Base-by-base conservation (phyloP, 2,113 vertebrate species). In the Microtus montanus region DNA sequence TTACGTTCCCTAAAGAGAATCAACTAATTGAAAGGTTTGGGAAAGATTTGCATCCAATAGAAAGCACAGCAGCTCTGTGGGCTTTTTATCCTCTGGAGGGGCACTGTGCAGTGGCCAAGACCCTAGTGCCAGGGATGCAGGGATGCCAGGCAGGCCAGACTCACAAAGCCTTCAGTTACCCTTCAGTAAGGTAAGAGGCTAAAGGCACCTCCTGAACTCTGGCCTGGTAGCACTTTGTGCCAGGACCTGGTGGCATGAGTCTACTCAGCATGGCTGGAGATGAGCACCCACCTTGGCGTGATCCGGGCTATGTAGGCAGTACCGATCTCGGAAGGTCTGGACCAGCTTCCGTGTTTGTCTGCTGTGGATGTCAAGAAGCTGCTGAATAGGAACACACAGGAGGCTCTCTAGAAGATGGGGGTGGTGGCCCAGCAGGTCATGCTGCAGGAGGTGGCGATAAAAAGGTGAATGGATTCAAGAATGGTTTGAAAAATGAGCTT, bases 1-100 rank as follows among this genome's bases (percentile, higher is more conserved):
- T 96, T 89, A 66, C 64, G 74, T 85, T 95, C 79, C 86, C 74
- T 64, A 38, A 96, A 95, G 93, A 92, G 96, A 93, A 54, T 44
- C 14, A 1, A 12, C 78, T 89, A 80, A 96, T 89, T 71, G 92
- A 91, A 94, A 96, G 86, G 68, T 88, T 79, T 74, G 41, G 26
- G 33, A 28, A 95, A 49, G 90, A 33, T 75, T 68, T 20, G 7
- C 77, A 33, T 88, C 49, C 14, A 33, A 49, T 13, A 92, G 92
- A 38, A 96, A 75, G 77, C 22, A 30, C 35, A 6, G 75, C 77
- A 6, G 71, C 77, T 88, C 88, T 17, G 17, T 58, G 54, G 6
- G 74, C 44, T 24, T 41, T 75, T n/a, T 33, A 1, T 49, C 58
- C 58, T 10, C 74, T 22, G 19, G 15, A 41, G 33, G 11, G 28